A percentile compares a stretch with the other conserved stretches of the same genome.
phyloP scores from a whole-genome alignment of 2,113 vertebrate genomes.

The Ophiodon elongatus region DNA sequence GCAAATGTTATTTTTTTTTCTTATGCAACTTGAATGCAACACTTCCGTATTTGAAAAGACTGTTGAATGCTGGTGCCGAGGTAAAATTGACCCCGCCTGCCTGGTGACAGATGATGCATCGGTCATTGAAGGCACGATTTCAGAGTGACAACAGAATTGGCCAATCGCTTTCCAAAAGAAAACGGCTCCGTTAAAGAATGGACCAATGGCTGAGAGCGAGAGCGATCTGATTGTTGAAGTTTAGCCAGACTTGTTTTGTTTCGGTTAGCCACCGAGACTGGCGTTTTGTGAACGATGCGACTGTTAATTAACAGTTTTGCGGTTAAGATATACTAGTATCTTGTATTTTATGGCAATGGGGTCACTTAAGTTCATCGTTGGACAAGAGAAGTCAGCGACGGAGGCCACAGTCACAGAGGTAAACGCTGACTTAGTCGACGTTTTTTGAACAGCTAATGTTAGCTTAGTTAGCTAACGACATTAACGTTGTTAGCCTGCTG shows the following conservation, averaged over 20 bases:
- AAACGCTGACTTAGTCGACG: conserved; percentile 17
- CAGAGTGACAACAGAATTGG: conserved; percentile 28
- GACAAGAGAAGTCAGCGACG: conserved; percentile 53
- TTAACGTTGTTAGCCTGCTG: not conserved
- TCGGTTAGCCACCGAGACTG: not conserved
- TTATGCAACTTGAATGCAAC: not conserved
- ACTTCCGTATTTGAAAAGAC: not conserved
- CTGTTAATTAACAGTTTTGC: conserved; percentile 4
- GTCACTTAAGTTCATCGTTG: conserved; percentile 55
- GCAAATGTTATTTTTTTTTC: not conserved
- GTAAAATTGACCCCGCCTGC: not conserved
- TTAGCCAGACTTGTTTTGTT: conserved; percentile 32
- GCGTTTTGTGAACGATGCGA: conserved; percentile 19
- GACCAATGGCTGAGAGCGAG: conserved; percentile 59
- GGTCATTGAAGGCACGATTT: not conserved
- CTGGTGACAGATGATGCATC: not conserved
- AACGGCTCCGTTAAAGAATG: not conserved
- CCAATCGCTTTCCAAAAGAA: conserved; percentile 40
- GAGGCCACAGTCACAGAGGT: conserved; percentile 72
- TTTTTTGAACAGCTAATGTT: not conserved
- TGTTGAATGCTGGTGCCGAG: not conserved
- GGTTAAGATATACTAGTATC: conserved; percentile 10
- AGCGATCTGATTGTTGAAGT: not conserved
- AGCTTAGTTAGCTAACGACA: not conserved
- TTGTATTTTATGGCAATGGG: conserved; percentile 58